Evolutionary conservation across 2,888 invertebrate genomes (phyloP).

Genomic region (Caenorhabditis imperialis): DNA sequence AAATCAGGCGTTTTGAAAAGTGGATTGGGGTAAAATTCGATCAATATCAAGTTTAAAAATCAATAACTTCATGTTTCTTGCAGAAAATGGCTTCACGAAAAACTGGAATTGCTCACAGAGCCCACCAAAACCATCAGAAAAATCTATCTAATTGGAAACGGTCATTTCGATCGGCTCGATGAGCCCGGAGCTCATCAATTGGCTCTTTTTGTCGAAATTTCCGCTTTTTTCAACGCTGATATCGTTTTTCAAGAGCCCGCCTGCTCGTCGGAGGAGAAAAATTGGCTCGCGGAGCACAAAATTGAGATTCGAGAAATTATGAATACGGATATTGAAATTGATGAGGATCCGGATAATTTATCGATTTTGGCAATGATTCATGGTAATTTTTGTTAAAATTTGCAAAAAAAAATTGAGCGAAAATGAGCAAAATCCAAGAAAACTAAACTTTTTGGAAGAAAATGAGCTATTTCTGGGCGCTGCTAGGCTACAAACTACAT

Average conservation of each 20-base stretch:
- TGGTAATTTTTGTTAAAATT: too few species aligned
- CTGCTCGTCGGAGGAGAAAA: slow-evolving; percentile 32
- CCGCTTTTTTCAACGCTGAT: slow-evolving; percentile 22
- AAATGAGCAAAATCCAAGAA: too few species aligned
- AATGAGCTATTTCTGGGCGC: background rate
- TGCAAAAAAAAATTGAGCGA: too few species aligned
- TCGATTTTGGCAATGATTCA: slow-evolving; percentile 49
- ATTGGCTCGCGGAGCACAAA: slow-evolving; percentile 43
- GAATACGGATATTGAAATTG: slow-evolving; percentile 31
- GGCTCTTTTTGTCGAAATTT: slow-evolving; percentile 49
- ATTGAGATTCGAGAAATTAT: slow-evolving; percentile 26
- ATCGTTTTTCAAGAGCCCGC: slow-evolving; percentile 59
- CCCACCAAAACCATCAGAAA: slow-evolving; percentile 5
- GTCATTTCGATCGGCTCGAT: slow-evolving; percentile 60
- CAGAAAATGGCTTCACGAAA: slow-evolving; percentile 29
- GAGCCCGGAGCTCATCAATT: slow-evolving; percentile 64
- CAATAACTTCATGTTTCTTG: slow-evolving; percentile 20
- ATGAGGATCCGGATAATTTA: background rate
- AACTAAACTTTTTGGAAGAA: too few species aligned
- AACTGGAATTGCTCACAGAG: background rate
- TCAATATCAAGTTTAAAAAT: background rate
- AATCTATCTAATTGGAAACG: slow-evolving; percentile 64
- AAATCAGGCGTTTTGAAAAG: background rate
- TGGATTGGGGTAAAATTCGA: slow-evolving; percentile 10
- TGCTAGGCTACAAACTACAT: too few species aligned